Evolutionary conservation across 2,113 vertebrate species (phyloP).

Genomic region (Octodon degus): DNA sequence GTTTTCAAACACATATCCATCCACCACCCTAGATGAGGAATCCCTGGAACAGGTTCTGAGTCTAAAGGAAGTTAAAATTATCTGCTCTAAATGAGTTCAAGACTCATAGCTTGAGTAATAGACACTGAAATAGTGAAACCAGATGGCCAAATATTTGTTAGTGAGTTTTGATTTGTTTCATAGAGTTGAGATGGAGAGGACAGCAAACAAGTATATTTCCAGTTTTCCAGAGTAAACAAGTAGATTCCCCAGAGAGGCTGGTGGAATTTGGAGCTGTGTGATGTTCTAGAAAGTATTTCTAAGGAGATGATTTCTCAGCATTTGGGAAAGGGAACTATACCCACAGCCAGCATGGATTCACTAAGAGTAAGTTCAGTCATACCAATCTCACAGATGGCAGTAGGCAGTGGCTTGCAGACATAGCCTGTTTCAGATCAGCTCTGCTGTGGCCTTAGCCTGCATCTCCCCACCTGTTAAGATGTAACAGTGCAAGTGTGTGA

Average conservation of each 20-base stretch:
- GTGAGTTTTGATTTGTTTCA: background rate
- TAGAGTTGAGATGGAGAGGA: background rate
- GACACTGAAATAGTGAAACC: constrained; percentile 1
- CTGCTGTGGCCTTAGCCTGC: background rate
- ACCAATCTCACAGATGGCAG: background rate
- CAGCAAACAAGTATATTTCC: constrained; percentile 48
- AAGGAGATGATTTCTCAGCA: constrained; percentile 51
- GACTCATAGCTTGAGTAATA: background rate
- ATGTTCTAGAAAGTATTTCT: constrained; percentile 54
- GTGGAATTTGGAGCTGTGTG: constrained; percentile 26
- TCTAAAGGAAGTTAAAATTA: constrained; percentile 6
- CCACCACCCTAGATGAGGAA: background rate
- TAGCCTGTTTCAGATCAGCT: background rate
- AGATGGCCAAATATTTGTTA: background rate
- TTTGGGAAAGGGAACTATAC: constrained; percentile 58
- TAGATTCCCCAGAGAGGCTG: constrained; percentile 46
- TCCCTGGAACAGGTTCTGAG: background rate
- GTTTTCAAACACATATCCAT: background rate
- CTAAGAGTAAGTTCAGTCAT: background rate
- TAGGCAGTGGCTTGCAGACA: accelerated
- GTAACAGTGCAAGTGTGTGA: background rate
- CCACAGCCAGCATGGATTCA: constrained; percentile 7
- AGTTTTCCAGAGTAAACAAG: constrained; percentile 60
- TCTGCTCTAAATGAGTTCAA: background rate
- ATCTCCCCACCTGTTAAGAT: background rate